phyloP scores from a whole-genome alignment of 23 tunicate species.

The Phallusia fumigata region DNA sequence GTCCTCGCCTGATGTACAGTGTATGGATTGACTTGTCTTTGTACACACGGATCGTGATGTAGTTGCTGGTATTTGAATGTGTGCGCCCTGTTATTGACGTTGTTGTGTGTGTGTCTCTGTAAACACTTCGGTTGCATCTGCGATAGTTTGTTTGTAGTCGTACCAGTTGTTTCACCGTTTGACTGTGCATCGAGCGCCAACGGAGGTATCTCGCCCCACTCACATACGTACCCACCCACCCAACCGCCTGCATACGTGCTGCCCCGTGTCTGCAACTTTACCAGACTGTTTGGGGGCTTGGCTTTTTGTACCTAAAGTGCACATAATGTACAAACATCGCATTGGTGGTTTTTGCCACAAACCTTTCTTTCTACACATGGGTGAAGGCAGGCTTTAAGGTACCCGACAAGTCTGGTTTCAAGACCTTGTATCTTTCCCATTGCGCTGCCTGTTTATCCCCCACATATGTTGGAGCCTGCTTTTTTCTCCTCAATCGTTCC shows the following conservation, averaged over 20 bases:
- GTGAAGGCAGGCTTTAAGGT: too few relatives aligned
- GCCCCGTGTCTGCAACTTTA: neutral
- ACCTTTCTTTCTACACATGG: neutral
- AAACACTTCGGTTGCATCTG: neutral
- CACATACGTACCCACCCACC: neutral
- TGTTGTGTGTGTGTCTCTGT: neutral
- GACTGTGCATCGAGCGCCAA: neutral
- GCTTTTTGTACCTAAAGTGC: too few relatives aligned
- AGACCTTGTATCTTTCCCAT: neutral
- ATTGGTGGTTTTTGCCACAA: conserved; percentile 2
- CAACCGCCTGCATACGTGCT: neutral
- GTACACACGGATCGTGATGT: neutral
- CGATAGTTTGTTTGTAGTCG: neutral
- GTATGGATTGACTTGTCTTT: neutral
- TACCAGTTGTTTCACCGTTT: neutral
- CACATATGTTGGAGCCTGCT: neutral
- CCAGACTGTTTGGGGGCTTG: neutral
- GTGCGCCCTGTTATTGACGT: neutral
- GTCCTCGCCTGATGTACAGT: conserved; percentile 3
- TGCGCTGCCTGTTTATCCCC: neutral
- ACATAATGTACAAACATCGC: too few relatives aligned
- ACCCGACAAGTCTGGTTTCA: too few relatives aligned
- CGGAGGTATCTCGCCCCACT: neutral
- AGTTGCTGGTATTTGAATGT: neutral
- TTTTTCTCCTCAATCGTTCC: conserved; percentile 7